A percentile compares a stretch with the other conserved stretches of the same genome.
Conservation (phyloP, 2,797 vertebrate genomes). For the Rhabdophis nuchalis region DNA sequence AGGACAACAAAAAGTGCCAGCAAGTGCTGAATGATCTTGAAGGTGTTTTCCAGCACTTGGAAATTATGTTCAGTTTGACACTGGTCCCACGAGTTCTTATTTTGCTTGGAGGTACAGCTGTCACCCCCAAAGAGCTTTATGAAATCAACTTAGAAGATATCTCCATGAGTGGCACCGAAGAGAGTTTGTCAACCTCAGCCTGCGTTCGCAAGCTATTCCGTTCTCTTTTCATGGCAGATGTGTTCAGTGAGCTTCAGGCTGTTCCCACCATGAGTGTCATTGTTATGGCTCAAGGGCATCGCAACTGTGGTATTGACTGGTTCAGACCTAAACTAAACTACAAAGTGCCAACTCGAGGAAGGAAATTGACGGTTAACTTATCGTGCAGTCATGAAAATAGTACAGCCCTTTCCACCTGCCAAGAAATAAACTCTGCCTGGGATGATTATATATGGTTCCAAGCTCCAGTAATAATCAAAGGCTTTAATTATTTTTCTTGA, state of each 20-base stretch:
- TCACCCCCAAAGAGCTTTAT: conserved; percentile 88
- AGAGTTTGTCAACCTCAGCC: conserved; percentile 74
- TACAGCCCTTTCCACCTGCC: background rate
- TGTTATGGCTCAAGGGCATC: conserved; percentile 84
- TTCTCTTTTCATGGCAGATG: conserved; percentile 85
- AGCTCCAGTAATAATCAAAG: conserved; percentile 84
- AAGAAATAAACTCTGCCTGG: conserved; percentile 28
- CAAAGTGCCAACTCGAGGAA: conserved; percentile 81
- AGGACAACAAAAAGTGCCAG: conserved; percentile 75
- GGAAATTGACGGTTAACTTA: conserved; percentile 78
- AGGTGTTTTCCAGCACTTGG: conserved; percentile 81
- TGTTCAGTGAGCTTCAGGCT: conserved; percentile 83
- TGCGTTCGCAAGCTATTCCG: conserved; percentile 89
- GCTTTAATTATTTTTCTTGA: conserved; percentile 68
- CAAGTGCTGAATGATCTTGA: conserved; percentile 83
- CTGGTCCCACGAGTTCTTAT: conserved; percentile 87
- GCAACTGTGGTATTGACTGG: conserved; percentile 87
- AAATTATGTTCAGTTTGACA: conserved; percentile 86
- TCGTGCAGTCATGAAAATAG: conserved; percentile 67
- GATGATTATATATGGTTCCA: conserved; percentile 95
- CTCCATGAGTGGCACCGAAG: conserved; percentile 65
- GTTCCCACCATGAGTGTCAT: conserved; percentile 79
- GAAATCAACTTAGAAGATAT: conserved; percentile 89
- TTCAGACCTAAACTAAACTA: conserved; percentile 91
- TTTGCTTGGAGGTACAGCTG: conserved; percentile 82